Percentiles rank a stretch among this genome's conserved stretches.
Conservation (phyloP, 1,140 invertebrate species). For the Drosophila sp. region DNA sequence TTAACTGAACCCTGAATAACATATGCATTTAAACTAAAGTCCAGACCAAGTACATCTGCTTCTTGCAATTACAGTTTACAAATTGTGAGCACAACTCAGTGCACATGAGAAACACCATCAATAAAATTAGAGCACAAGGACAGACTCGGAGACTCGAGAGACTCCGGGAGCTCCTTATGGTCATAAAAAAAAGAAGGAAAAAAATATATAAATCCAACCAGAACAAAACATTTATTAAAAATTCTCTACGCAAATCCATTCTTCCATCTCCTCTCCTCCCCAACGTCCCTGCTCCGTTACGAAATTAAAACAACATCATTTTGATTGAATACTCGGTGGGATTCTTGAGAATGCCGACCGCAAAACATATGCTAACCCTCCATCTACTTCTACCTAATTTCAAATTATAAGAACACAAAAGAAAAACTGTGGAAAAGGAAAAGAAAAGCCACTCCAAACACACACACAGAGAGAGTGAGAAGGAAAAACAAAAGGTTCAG, state of each 20-base stretch:
- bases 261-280: not conserved
- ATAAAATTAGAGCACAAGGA: slow-evolving; percentile 75
- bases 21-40: slow-evolving; percentile 23
- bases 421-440: slow-evolving; percentile 27
- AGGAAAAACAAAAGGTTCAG: slow-evolving; percentile 44
- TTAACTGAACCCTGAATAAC: slow-evolving; percentile 15
- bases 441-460: slow-evolving; percentile 60
- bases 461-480: not conserved
- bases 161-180: slow-evolving; percentile 44
- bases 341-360: slow-evolving; percentile 43
- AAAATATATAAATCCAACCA: not conserved
- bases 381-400: slow-evolving; percentile 64
- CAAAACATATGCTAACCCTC: slow-evolving; percentile 69
- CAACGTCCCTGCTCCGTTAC: slow-evolving; percentile 29
- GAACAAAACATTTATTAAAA: slow-evolving; percentile 72
- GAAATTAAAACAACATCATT: slow-evolving; percentile 80
- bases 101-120: slow-evolving; percentile 75
- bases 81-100: slow-evolving; percentile 67
- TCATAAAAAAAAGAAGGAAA: slow-evolving; percentile 44
- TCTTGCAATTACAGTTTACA: slow-evolving; percentile 73
- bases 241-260: slow-evolving; percentile 74
- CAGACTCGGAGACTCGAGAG: slow-evolving; percentile 19
- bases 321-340: slow-evolving; percentile 66
- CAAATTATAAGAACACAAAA: slow-evolving; percentile 62
- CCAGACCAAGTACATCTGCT: slow-evolving; percentile 37